These are phyloP conservation scores for Cheirogaleus major DNA, from an alignment of 2,797 vertebrate genomes.

Conservation along the genomic window DNA sequence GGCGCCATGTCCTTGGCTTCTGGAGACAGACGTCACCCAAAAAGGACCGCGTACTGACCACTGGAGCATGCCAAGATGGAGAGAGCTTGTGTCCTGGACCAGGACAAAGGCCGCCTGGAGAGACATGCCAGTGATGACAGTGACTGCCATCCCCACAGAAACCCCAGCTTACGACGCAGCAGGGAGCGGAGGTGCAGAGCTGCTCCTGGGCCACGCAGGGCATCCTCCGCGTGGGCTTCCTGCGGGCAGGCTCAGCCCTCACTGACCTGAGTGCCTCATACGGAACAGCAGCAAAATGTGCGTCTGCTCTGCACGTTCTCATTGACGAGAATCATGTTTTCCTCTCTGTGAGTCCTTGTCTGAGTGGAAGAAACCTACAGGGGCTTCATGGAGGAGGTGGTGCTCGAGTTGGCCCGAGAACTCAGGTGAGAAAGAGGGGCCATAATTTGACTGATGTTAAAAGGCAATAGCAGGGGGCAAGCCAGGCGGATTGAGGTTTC, in stretches of 20 bases:
- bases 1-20: too few relatives aligned
- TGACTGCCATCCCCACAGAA: neutral
- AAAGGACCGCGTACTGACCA: neutral
- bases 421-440: neutral
- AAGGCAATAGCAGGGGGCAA: neutral
- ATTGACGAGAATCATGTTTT: fast-evolving
- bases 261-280: neutral
- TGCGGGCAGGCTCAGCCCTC: too few relatives aligned
- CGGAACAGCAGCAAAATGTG: too few relatives aligned
- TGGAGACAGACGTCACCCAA: neutral
- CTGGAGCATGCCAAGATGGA: neutral
- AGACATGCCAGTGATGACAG: neutral
- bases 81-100: neutral
- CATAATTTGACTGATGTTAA: fast-evolving
- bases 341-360: fast-evolving
- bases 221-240: too few relatives aligned
- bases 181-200: neutral
- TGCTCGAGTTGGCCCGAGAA: fast-evolving
- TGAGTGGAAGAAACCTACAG: neutral
- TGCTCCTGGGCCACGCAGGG: too few relatives aligned
- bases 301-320: neutral
- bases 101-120: neutral
- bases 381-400: neutral
- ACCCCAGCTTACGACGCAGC: neutral
- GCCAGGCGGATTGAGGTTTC: neutral